A percentile compares a stretch with the other conserved stretches of the same genome.
phyloP scores from a whole-genome alignment of 2,113 vertebrate genomes.

The Falco punctatus region DNA sequence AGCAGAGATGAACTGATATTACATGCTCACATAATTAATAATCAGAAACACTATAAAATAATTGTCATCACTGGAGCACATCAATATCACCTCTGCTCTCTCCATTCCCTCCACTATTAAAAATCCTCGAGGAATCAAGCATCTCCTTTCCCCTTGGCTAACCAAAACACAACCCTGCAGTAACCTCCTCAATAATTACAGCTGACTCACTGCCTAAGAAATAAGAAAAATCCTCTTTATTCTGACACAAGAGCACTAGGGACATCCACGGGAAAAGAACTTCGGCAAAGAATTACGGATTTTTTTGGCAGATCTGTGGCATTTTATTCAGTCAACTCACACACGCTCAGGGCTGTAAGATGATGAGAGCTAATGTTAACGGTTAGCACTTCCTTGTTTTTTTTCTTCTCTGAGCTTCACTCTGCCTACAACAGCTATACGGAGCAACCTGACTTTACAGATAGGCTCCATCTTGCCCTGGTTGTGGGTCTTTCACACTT shows the following conservation, averaged over 20 bases:
- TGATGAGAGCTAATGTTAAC: background rate
- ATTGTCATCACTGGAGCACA: background rate
- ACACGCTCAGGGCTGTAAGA: background rate
- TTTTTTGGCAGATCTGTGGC: background rate
- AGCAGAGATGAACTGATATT: background rate
- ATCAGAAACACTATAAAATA: background rate
- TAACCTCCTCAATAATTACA: background rate
- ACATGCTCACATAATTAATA: background rate
- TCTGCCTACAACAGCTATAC: background rate
- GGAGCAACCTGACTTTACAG: background rate
- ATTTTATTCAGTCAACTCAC: background rate
- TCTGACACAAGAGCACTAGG: background rate
- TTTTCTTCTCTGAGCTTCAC: background rate
- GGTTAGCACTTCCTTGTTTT: background rate
- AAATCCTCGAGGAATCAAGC: background rate
- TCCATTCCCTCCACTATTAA: background rate
- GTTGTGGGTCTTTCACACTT: background rate
- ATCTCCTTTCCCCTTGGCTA: background rate
- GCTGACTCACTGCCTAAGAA: background rate
- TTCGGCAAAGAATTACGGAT: background rate
- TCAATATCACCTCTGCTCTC: background rate
- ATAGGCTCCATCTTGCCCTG: background rate
- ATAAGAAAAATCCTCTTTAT: background rate
- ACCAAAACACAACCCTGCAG: background rate
- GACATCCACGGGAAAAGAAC: background rate